Evolutionary conservation across 2,797 vertebrate genomes (phyloP).

Genomic region (Gymnothorax reevesii): DNA sequence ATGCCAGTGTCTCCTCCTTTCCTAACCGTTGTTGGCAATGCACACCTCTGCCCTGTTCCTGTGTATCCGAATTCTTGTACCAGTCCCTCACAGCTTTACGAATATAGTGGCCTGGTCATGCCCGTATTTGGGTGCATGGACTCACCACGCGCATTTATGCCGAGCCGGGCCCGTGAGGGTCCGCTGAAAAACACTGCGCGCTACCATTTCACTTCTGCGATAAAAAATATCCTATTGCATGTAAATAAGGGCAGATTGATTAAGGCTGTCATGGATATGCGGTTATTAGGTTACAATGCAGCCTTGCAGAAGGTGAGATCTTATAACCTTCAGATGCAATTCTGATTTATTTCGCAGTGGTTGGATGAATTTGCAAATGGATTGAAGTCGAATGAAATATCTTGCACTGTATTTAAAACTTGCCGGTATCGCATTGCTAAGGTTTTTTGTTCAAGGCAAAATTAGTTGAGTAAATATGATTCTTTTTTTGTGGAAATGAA

Average conservation of each 20-base stretch:
- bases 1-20: slow-evolving; percentile 34
- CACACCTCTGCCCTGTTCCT: not conserved
- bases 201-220: not conserved
- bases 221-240: not conserved
- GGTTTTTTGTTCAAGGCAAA: not conserved
- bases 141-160: not conserved
- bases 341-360: not conserved
- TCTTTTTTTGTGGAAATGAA: not conserved
- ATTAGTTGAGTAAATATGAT: not conserved
- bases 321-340: not conserved
- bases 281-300: not conserved
- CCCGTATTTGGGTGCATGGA: not conserved
- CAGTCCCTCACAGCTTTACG: not conserved
- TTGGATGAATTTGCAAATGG: not conserved
- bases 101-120: slow-evolving; percentile 18
- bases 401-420: not conserved
- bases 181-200: not conserved
- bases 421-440: not conserved
- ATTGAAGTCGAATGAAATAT: not conserved
- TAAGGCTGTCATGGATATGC: not conserved
- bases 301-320: not conserved
- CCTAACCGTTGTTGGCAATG: slow-evolving; percentile 10
- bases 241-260: not conserved
- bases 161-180: not conserved
- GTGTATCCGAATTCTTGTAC: not conserved